Percentiles rank a stretch among this genome's conserved stretches.
Conservation (phyloP, 2,113 vertebrate species). For the Dipodomys ordii region DNA sequence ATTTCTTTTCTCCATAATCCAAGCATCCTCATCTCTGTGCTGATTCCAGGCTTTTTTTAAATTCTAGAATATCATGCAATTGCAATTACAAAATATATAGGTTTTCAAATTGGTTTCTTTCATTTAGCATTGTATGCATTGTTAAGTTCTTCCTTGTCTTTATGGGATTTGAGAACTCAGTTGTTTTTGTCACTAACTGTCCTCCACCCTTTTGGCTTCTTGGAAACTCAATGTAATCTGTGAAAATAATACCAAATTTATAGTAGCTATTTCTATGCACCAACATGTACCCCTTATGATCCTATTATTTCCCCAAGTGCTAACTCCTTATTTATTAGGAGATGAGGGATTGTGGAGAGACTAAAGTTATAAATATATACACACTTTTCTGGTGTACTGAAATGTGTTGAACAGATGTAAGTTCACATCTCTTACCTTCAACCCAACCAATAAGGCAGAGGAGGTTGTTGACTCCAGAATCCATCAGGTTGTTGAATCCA, state of each 20-base stretch:
- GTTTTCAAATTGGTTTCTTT: neutral
- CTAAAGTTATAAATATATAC: neutral
- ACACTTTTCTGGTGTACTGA: neutral
- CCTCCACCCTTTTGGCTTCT: constrained; percentile 19
- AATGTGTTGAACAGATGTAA: neutral
- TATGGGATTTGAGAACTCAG: neutral
- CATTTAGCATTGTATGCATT: neutral
- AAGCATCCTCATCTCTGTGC: neutral
- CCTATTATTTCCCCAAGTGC: neutral
- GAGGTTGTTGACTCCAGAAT: neutral
- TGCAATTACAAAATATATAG: neutral
- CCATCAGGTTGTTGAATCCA: neutral
- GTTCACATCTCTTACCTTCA: neutral
- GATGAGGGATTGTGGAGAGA: neutral
- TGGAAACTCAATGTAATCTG: neutral
- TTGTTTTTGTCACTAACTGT: constrained; percentile 4
- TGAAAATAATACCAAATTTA: neutral
- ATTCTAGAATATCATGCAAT: neutral
- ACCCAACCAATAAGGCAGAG: neutral
- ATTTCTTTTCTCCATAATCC: neutral
- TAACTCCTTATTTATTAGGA: neutral
- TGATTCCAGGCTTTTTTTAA: neutral
- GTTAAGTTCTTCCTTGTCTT: neutral
- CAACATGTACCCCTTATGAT: neutral
- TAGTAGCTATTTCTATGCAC: neutral